Conservation (phyloP, 2,888 invertebrate species). For the Thera obeliscata region DNA sequence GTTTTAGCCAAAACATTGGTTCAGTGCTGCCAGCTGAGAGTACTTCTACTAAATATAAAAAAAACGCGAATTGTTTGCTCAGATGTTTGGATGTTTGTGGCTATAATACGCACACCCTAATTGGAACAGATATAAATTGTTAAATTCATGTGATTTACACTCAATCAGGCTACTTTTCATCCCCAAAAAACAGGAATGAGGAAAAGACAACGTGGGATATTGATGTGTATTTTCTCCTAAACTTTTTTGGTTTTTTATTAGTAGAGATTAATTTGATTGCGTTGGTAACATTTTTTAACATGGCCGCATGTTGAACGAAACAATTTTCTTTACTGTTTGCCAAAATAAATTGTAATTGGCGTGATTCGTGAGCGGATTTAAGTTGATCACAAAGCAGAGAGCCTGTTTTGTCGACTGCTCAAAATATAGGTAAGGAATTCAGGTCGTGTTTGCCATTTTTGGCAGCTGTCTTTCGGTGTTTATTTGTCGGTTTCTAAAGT, state of each 20-base stretch:
- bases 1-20: too few species aligned
- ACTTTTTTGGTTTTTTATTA: not conserved
- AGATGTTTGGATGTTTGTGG: too few species aligned
- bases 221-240: too few species aligned
- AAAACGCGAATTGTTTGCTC: too few species aligned
- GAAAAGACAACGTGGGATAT: too few species aligned
- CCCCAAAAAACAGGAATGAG: too few species aligned
- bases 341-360: constrained; percentile 80
- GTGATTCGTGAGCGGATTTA: constrained; percentile 73
- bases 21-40: too few species aligned
- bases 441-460: constrained; percentile 62
- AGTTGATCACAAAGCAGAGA: constrained; percentile 65
- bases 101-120: too few species aligned
- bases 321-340: constrained; percentile 93
- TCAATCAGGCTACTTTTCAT: too few species aligned
- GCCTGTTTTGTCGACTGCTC: constrained; percentile 56
- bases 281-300: constrained; percentile 85
- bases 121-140: too few species aligned
- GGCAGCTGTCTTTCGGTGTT: constrained; percentile 65
- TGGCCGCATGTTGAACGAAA: constrained; percentile 93
- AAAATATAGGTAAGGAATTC: constrained; percentile 66
- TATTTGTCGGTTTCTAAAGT: constrained; percentile 62
- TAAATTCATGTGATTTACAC: too few species aligned
- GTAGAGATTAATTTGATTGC: not conserved
- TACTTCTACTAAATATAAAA: not conserved